These are phyloP conservation scores for Amblyornis subalaris DNA, from an alignment of 2,113 vertebrate genomes.

Conservation along the genomic window DNA sequence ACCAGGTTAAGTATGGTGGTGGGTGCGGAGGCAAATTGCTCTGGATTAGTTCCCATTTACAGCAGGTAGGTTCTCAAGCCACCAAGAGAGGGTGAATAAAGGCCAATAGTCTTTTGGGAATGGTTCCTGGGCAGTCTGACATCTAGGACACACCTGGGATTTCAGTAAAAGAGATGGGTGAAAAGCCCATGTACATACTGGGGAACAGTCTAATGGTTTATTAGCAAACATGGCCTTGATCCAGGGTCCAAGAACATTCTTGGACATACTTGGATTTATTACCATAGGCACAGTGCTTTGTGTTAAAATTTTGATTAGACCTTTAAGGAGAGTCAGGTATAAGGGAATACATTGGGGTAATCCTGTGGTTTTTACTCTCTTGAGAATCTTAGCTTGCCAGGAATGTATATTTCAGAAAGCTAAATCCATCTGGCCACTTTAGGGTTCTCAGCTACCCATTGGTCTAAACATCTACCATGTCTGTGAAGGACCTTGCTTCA, in stretches of 20 bases:
- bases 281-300: neutral
- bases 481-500: neutral
- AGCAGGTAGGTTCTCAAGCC: neutral
- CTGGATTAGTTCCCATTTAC: neutral
- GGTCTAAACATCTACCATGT: neutral
- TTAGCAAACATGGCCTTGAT: neutral
- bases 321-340: neutral
- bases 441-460: fast-evolving
- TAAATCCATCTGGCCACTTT: neutral
- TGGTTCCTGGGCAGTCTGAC: neutral
- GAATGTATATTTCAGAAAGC: neutral
- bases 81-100: neutral
- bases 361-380: neutral
- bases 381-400: neutral
- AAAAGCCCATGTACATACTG: neutral
- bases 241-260: neutral
- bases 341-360: neutral
- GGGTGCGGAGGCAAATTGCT: neutral
- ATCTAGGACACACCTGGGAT: neutral
- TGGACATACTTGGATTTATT: neutral
- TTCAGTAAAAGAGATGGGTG: neutral
- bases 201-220: neutral
- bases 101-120: neutral
- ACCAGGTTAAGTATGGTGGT: neutral
- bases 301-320: neutral